Conservation (phyloP, 1,140 invertebrate species). For the Calephelis virginiensis region DNA sequence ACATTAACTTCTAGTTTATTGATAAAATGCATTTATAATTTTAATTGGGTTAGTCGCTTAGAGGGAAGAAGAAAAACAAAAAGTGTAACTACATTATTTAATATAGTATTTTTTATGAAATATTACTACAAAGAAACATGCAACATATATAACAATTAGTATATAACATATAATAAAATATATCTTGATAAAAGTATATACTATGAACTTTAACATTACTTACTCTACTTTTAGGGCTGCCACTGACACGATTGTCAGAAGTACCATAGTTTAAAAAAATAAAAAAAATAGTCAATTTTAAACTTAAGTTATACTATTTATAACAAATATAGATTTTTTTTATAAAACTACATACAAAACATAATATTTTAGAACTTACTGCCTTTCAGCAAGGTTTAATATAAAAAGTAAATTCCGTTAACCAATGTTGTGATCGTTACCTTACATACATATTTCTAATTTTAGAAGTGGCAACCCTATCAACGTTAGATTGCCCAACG, state of each 20-base stretch:
- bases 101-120: background rate
- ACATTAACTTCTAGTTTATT: background rate
- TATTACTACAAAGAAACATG: conserved; percentile 29
- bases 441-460: too few relatives aligned
- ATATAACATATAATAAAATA: conserved; percentile 3
- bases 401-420: too few relatives aligned
- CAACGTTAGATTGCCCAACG: conserved; percentile 43
- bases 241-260: background rate
- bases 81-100: conserved; percentile 1
- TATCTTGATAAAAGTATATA: background rate
- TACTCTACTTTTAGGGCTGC: background rate
- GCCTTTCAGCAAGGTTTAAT: too few relatives aligned
- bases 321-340: too few relatives aligned
- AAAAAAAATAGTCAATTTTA: too few relatives aligned
- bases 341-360: too few relatives aligned
- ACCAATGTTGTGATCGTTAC: too few relatives aligned
- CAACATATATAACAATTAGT: conserved; percentile 27
- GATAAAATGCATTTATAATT: background rate
- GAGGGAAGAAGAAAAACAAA: background rate
- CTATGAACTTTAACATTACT: background rate
- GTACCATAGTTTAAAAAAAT: background rate
- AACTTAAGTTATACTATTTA: too few relatives aligned
- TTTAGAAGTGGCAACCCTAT: conserved; percentile 22
- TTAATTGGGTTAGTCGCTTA: background rate
- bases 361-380: too few relatives aligned